Conservation (phyloP, 2,797 vertebrate species). For the Poecile montanus region DNA sequence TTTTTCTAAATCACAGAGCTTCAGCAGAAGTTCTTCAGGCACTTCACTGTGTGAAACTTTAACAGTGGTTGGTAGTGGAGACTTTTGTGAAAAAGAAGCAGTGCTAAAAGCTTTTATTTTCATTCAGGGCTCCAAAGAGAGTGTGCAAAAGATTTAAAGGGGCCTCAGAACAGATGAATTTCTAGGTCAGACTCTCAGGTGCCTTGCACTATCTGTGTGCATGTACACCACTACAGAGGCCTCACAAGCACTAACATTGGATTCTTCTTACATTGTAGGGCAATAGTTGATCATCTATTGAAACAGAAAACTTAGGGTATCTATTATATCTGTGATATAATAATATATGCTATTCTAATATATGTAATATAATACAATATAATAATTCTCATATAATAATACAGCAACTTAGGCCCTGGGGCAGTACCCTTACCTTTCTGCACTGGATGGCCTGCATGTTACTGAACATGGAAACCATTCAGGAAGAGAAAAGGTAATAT, state of each 20-base stretch:
- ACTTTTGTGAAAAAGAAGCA: background rate
- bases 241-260: background rate
- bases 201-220: background rate
- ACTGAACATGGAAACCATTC: background rate
- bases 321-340: background rate
- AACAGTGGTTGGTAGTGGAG: background rate
- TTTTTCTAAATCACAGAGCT: background rate
- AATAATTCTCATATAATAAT: background rate
- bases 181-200: background rate
- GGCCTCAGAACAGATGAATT: background rate
- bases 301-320: background rate
- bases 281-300: background rate
- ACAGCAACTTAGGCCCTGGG: background rate
- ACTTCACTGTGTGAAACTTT: background rate
- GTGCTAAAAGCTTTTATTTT: background rate
- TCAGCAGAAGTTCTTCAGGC: background rate
- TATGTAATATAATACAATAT: background rate
- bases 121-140: background rate
- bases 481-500: background rate
- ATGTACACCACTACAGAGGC: background rate
- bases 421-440: background rate
- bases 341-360: background rate
- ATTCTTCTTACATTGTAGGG: background rate
- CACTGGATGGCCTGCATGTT: rapidly evolving
- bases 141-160: background rate